Conservation (phyloP, 2,888 invertebrate species). For the Nephrotoma appendiculata region DNA sequence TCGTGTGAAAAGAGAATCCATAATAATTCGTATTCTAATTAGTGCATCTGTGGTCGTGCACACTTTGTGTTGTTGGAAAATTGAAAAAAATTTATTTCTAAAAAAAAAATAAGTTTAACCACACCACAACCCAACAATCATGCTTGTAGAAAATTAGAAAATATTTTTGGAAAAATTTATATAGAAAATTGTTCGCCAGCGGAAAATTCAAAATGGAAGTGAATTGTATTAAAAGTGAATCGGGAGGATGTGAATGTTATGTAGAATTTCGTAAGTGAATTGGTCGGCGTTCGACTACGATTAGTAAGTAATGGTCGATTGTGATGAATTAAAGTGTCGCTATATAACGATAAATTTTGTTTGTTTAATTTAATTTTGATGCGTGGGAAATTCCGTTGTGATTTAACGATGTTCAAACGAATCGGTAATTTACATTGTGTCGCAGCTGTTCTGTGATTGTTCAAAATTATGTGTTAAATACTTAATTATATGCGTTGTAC, state of each 20-base stretch:
- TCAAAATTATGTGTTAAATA: not conserved
- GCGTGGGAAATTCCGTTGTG: not conserved
- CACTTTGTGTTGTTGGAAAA: not conserved
- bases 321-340: slow-evolving; percentile 12
- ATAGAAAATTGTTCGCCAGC: not conserved
- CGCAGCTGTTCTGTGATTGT: not conserved
- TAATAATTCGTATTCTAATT: not conserved
- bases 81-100: not conserved
- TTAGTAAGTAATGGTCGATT: not conserved
- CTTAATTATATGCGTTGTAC: not conserved
- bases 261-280: slow-evolving; percentile 47
- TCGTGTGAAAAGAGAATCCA: not conserved
- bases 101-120: not conserved
- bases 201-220: slow-evolving; percentile 36
- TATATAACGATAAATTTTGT: not conserved
- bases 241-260: slow-evolving; percentile 54
- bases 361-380: not conserved
- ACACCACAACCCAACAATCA: not conserved
- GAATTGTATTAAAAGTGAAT: slow-evolving; percentile 48
- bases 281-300: not conserved
- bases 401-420: not conserved
- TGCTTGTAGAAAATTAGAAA: not conserved
- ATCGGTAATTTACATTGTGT: not conserved
- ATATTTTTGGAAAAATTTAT: slow-evolving; percentile 9
- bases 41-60: not conserved